A percentile compares a stretch with the other conserved stretches of the same genome.
phyloP scores from a whole-genome alignment of 2,113 vertebrate genomes.

The Zeus faber region DNA sequence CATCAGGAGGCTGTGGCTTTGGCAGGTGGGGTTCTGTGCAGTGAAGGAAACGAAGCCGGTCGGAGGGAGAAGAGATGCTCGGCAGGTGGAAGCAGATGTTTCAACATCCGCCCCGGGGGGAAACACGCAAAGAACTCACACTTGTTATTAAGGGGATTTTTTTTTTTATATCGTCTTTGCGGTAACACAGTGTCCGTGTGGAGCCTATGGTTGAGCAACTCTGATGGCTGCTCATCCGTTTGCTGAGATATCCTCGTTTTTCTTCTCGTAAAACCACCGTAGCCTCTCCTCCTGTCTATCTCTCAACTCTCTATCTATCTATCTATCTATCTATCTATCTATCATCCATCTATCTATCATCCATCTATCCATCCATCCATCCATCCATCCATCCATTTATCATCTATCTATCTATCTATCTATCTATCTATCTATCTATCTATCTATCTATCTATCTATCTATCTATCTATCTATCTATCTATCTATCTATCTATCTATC shows the following conservation, averaged over 20 bases:
- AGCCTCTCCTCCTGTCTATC: background rate
- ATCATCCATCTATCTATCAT: too few relatives aligned
- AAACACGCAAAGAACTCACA: slow-evolving; percentile 25
- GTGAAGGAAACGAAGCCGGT: slow-evolving; percentile 44
- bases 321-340: too few relatives aligned
- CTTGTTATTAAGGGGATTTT: slow-evolving; percentile 40
- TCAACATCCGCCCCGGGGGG: slow-evolving; percentile 36
- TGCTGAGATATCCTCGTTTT: slow-evolving; percentile 22
- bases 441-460: too few relatives aligned
- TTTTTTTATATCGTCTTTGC: too few relatives aligned
- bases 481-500: too few relatives aligned
- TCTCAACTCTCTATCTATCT: too few relatives aligned
- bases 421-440: too few relatives aligned
- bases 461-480: too few relatives aligned
- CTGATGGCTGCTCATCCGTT: slow-evolving; percentile 16
- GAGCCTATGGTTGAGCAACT: slow-evolving; percentile 25
- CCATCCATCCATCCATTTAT: too few relatives aligned
- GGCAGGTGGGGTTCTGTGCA: slow-evolving; percentile 24
- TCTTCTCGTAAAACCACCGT: slow-evolving; percentile 13
- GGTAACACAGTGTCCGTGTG: slow-evolving; percentile 25
- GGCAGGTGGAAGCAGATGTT: slow-evolving; percentile 68
- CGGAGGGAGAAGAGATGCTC: slow-evolving; percentile 38
- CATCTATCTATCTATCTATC: too few relatives aligned
- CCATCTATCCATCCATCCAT: too few relatives aligned
- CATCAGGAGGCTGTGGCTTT: slow-evolving; percentile 49